Percentiles rank a stretch among this genome's conserved stretches.
These are phyloP conservation scores for Hippocampus abdominalis DNA, from an alignment of 2,113 vertebrate genomes.

Conservation along the genomic window DNA sequence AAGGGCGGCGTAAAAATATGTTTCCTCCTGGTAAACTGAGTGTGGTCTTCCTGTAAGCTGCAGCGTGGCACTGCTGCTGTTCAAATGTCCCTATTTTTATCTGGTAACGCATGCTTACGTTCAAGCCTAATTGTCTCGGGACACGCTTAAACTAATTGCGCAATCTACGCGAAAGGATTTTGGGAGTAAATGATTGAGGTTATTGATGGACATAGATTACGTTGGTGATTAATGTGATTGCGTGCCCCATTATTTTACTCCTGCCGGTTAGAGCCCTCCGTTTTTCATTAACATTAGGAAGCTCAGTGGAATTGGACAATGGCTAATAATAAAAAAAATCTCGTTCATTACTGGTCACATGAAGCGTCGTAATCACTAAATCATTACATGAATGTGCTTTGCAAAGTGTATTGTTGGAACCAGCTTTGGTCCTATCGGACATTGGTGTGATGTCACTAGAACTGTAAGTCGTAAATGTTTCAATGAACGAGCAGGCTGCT, in stretches of 20 bases:
- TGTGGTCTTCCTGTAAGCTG: conserved; percentile 2
- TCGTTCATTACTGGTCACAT: background rate
- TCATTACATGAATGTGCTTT: background rate
- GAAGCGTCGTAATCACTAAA: background rate
- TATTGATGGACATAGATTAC: conserved; percentile 22
- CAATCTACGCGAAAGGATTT: background rate
- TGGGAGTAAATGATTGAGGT: conserved; percentile 16
- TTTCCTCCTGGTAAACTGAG: conserved; percentile 23
- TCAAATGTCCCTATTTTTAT: conserved; percentile 20
- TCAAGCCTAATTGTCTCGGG: conserved; percentile 15
- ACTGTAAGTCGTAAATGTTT: background rate
- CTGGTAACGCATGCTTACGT: conserved; percentile 21
- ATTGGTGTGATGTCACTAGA: background rate
- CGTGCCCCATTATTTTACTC: conserved; percentile 18
- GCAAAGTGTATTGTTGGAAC: background rate
- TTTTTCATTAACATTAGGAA: conserved; percentile 6
- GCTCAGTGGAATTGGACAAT: background rate
- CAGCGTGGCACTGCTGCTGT: conserved; percentile 7
- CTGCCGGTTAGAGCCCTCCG: background rate
- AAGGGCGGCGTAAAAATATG: conserved; percentile 8
- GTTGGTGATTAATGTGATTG: conserved; percentile 22
- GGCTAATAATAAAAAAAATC: background rate
- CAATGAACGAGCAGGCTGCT: background rate
- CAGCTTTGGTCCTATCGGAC: background rate
- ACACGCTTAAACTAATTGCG: conserved; percentile 16